A percentile compares a stretch with the other conserved stretches of the same genome.
These are phyloP conservation scores for Mallotus villosus DNA, from an alignment of 2,797 vertebrate genomes.

Conservation along the genomic window DNA sequence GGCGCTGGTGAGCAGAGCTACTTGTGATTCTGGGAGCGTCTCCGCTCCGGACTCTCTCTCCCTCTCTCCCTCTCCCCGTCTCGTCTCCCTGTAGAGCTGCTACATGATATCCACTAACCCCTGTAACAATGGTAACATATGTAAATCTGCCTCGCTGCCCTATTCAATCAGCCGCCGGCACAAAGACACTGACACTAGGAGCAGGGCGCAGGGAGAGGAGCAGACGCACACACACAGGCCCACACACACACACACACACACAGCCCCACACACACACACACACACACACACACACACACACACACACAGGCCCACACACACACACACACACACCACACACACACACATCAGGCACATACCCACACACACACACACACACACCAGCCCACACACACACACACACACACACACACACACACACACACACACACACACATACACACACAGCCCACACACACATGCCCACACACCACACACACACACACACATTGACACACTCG, in stretches of 20 bases:
- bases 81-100: constrained; percentile 68
- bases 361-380: neutral
- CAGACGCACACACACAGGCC: neutral
- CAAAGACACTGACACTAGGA: constrained; percentile 61
- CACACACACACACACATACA: neutral
- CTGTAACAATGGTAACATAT: constrained; percentile 79
- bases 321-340: constrained; percentile 14
- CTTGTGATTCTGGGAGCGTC: constrained; percentile 68
- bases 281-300: neutral
- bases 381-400: neutral
- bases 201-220: neutral
- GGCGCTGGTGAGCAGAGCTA: constrained; percentile 34
- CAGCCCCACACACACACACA: neutral
- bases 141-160: constrained; percentile 73
- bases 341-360: constrained; percentile 4
- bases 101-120: constrained; percentile 79
- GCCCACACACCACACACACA: neutral
- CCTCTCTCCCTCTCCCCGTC: neutral
- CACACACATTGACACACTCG: neutral
- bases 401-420: neutral
- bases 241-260: neutral
- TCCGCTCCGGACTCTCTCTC: constrained; percentile 48
- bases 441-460: no score
- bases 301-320: constrained; percentile 9
- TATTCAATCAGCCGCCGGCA: constrained; percentile 71